Base-by-base conservation (phyloP, 1,140 invertebrate species). In the Achatina immaculata region DNA sequence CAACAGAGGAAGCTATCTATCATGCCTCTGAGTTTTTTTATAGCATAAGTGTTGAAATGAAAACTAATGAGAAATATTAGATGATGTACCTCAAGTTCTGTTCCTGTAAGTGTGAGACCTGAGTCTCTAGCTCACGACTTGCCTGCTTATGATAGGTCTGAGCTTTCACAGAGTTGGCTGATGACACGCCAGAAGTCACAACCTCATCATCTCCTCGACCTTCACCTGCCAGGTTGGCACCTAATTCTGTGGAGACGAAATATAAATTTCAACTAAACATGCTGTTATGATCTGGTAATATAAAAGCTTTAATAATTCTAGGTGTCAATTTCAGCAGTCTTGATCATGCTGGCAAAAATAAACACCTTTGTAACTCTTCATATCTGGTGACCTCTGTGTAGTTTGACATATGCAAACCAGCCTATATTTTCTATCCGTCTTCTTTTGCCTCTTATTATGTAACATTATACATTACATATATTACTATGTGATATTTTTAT, bases 211-310 rank as follows among this genome's bases (percentile, higher is more conserved):
- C 91, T 48, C 91, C 91, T 66, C 92, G 92, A 14, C 43, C 73
- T 14, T 94, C 94, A 0, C 95, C 95, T 38, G 95, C 93, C 71
- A 96, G 90, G 91, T 96, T 95, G 24, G 95, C 95, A 38, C 95
- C 95, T 9, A 96, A 89, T 90, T 96, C 95, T 96, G 86, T 28
- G 71, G 77, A 71, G 66, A 36, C 40, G 36, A 43, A 76, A 19
- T 4, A 75, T 0, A 75, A 6, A n/a, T n/a, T n/a, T 55, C 6
- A 74, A 75, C 21, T n/a, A 43, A 9, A 34, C 9, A n/a, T 11
- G n/a, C 9, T 19, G 9, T 31, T 28, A 14, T 16, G 9, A 6
- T 16, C 11, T 43, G 34, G 19, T 14, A 24, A 40, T 38, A 40
- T 21, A 6, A 14, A 76, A 21, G 9, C 0, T 28, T 28, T 36